Evolutionary conservation across 2,113 vertebrate species (phyloP).

Genomic region (Chaetorhynchus papuensis): DNA sequence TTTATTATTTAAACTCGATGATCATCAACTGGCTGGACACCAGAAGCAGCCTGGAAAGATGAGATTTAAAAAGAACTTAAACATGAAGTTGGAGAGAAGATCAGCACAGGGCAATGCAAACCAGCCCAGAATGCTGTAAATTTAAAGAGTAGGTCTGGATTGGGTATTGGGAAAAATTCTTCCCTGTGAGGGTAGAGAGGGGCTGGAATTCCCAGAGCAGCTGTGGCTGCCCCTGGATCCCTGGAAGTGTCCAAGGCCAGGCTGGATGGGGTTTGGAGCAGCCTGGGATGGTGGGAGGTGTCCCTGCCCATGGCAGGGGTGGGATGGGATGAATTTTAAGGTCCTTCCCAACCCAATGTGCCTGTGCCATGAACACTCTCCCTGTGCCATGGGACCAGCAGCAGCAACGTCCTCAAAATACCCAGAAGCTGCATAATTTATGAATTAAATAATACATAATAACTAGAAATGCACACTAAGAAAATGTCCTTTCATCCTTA

Average conservation of each 20-base stretch:
- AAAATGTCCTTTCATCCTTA: neutral
- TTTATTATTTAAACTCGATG: conserved; percentile 46
- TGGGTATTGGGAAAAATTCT: neutral
- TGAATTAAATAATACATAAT: neutral
- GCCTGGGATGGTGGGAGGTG: neutral
- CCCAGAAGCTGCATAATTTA: neutral
- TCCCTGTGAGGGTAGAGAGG: neutral
- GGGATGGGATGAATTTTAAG: neutral
- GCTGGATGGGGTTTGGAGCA: neutral
- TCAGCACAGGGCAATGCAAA: neutral
- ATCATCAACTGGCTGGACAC: neutral
- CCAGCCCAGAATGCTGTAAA: neutral
- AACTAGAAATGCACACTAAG: neutral
- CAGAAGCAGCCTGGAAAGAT: neutral
- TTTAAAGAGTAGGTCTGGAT: neutral
- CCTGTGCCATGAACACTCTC: neutral
- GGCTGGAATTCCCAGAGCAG: neutral
- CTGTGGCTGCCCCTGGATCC: neutral
- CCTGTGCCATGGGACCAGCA: neutral
- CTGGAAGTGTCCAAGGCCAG: neutral
- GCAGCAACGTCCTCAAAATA: neutral
- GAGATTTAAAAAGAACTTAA: neutral
- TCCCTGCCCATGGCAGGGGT: neutral
- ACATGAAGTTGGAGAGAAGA: neutral
- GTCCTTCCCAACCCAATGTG: neutral